Evolutionary conservation across 2,888 invertebrate genomes (phyloP).

Genomic region (Eledona agricola): DNA sequence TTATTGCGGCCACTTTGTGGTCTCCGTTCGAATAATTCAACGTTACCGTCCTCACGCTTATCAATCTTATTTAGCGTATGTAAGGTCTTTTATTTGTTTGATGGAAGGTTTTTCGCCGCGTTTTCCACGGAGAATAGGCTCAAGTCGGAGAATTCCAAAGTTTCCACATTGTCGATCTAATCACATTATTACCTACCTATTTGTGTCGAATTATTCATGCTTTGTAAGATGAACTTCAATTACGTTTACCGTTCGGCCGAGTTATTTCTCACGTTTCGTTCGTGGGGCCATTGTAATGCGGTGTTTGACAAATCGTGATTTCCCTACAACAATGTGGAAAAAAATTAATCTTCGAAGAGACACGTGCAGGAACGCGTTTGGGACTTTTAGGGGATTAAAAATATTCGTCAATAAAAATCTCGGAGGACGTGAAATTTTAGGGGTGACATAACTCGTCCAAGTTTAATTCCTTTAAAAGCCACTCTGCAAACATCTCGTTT

Average conservation of each 20-base stretch:
- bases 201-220: constrained; percentile 47
- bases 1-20: constrained; percentile 17
- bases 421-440: constrained; percentile 36
- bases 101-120: constrained; percentile 11
- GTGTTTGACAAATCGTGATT: constrained; percentile 51
- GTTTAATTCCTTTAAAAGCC: constrained; percentile 43
- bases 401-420: constrained; percentile 32
- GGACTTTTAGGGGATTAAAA: constrained; percentile 24
- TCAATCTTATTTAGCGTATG: constrained; percentile 27
- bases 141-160: constrained; percentile 19
- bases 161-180: constrained; percentile 16
- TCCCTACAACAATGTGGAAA: constrained; percentile 44
- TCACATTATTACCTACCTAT: constrained; percentile 33
- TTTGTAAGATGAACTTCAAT: constrained; percentile 44
- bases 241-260: constrained; percentile 46
- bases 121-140: constrained; percentile 15
- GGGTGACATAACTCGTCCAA: constrained; percentile 37
- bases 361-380: constrained; percentile 31
- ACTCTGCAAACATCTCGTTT: constrained; percentile 33
- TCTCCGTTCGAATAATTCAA: constrained; percentile 1
- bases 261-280: constrained; percentile 49
- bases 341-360: constrained; percentile 44
- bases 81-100: constrained; percentile 20
- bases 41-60: constrained; percentile 18
- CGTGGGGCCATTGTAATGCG: constrained; percentile 44